Evolutionary conservation across 2,113 vertebrate species (phyloP).

Genomic region (Serinus canaria): DNA sequence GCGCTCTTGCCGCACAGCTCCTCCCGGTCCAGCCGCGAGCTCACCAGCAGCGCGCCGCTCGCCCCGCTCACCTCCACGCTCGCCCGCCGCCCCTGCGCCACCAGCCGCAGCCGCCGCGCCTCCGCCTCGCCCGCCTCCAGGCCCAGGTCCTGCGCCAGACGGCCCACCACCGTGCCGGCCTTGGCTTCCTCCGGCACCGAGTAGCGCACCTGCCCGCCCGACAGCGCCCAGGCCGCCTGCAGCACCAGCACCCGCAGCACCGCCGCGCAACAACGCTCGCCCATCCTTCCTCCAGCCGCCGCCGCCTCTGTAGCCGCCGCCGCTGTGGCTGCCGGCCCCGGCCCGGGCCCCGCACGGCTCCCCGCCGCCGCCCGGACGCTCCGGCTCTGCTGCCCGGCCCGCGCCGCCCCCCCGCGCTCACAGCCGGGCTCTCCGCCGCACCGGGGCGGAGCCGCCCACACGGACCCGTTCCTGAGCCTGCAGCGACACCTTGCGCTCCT

Average conservation of each 20-base stretch:
- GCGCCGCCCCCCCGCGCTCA: no score
- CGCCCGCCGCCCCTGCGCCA: neutral
- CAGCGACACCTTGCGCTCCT: no score
- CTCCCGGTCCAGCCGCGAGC: constrained; percentile 63
- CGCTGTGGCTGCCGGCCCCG: no score
- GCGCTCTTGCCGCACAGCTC: constrained; percentile 6
- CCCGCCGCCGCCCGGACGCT: no score
- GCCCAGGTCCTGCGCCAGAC: neutral
- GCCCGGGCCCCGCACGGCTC: no score
- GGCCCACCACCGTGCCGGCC: neutral
- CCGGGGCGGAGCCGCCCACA: no score
- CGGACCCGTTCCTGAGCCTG: no score
- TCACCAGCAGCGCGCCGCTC: constrained; percentile 60
- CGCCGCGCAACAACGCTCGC: no score
- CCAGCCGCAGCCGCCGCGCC: neutral
- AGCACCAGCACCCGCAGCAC: neutral
- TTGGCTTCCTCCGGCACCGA: constrained; percentile 50
- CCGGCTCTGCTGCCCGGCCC: no score
- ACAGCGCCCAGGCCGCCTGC: neutral
- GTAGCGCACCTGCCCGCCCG: constrained; percentile 63
- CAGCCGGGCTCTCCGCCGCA: no score
- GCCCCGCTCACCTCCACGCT: constrained; percentile 62
- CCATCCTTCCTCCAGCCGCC: no score
- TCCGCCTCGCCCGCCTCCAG: neutral
- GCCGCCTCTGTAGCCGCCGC: no score